A percentile compares a stretch with the other conserved stretches of the same genome.
phyloP scores from a whole-genome alignment of 2,888 invertebrate species.

The Epirrhoe tristata region DNA sequence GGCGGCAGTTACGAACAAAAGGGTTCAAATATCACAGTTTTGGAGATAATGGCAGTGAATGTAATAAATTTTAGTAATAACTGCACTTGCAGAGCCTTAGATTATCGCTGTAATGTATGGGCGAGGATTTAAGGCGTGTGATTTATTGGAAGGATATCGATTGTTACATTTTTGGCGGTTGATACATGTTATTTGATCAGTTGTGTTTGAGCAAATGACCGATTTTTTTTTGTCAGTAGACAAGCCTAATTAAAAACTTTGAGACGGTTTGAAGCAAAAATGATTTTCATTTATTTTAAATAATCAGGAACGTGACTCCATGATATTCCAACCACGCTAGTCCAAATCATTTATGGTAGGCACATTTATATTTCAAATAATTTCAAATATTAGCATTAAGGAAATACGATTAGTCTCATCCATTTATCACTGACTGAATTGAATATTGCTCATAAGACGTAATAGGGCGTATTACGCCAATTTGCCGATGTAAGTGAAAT shows the following conservation, averaged over 20 bases:
- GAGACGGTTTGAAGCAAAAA: not conserved
- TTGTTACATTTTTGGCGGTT: slow-evolving; percentile 43
- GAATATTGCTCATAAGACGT: slow-evolving; percentile 66
- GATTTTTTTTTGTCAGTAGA: not conserved
- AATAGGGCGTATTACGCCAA: slow-evolving; percentile 69
- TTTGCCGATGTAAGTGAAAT: slow-evolving; percentile 73
- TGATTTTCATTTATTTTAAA: no score
- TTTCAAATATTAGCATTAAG: no score
- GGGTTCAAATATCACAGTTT: slow-evolving; percentile 84
- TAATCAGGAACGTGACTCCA: not conserved
- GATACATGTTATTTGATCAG: slow-evolving; percentile 39
- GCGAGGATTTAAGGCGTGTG: slow-evolving; percentile 64
- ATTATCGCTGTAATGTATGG: slow-evolving; percentile 72
- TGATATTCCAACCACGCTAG: not conserved
- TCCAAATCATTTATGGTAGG: no score
- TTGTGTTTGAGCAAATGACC: slow-evolving; percentile 17
- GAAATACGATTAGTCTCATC: slow-evolving; percentile 18
- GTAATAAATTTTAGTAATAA: slow-evolving; percentile 82
- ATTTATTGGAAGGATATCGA: slow-evolving; percentile 68
- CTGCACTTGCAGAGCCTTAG: slow-evolving; percentile 77
- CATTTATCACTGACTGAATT: slow-evolving; percentile 53
- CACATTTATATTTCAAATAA: no score
- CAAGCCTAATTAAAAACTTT: not conserved
- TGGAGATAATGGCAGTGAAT: slow-evolving; percentile 73
- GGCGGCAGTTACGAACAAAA: slow-evolving; percentile 79